Base-by-base conservation (phyloP, 2,888 invertebrate genomes). In the Tillus elongatus region DNA sequence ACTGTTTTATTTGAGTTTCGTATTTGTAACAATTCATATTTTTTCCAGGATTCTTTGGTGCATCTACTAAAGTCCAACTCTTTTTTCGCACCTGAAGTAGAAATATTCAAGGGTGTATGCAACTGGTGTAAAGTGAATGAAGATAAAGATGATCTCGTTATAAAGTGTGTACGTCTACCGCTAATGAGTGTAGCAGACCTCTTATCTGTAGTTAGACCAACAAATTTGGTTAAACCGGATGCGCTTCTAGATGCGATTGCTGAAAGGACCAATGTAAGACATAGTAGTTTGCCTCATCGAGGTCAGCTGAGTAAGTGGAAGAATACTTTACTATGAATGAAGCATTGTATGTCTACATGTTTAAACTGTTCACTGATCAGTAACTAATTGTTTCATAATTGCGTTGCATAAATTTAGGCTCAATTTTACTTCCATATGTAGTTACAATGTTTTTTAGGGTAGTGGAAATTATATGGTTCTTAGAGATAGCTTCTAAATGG, bases 1-100 rank as follows among this genome's bases (percentile, higher is more conserved):
- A 6, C n/a, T 19, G 24, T 19, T 6, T 19, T 19, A 19, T 19
- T 19, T n/a, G 6, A n/a, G n/a, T n/a, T n/a, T n/a, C n/a, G n/a
- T n/a, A n/a, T n/a, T n/a, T n/a, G n/a, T n/a, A n/a, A n/a, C 50
- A 15, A 31, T 27, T 32, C 27, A 13, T 19, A 9, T 36, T 35
- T 13, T 9, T 63, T 59, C 47, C 55, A 82, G 74, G 75, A 74
- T 52, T 84, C 93, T 0, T 66, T 98, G 36, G 79, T 82, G 55
- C 86, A 90, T 58, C 73, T 98, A 4, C 70, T 98, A 16, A 77
- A 80, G 34, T 73, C 96, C 33, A 90, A 97, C 66, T 95, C 96
- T 4, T 97, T 98, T 69, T 97, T 88, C 70, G 95, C 92, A 0
- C 82, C 86, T 1, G 98, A 98, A 68, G 88, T 90, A 26, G 86